These are phyloP conservation scores for Rugalucina vietnamica DNA, from an alignment of 2,888 invertebrate genomes.

Conservation along the genomic window DNA sequence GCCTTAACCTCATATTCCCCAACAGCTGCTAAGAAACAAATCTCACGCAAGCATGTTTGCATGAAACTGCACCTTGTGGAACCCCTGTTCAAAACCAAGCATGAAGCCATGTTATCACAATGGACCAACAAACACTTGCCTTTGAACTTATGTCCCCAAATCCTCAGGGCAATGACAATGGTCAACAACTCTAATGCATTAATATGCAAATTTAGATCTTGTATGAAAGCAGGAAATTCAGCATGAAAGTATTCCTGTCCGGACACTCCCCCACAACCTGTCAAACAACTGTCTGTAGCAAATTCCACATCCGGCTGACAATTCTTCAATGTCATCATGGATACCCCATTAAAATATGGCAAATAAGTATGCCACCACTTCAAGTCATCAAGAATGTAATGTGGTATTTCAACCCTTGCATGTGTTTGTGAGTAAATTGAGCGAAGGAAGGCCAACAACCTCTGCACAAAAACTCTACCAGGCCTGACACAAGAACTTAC, in stretches of 20 bases:
- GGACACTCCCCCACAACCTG: slow-evolving; percentile 23
- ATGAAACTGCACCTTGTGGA: slow-evolving; percentile 2
- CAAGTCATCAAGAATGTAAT: slow-evolving; percentile 17
- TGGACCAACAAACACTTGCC: neutral
- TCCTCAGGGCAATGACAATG: slow-evolving; percentile 16
- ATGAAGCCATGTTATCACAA: slow-evolving; percentile 14
- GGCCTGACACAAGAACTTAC: slow-evolving; percentile 9
- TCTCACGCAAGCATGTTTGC: slow-evolving; percentile 24
- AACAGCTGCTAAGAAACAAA: slow-evolving; percentile 16
- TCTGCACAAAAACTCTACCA: slow-evolving; percentile 4
- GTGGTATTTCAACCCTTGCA: neutral
- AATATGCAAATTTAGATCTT: neutral
- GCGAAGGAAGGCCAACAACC: slow-evolving; percentile 2
- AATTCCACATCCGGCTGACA: neutral
- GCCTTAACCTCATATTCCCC: slow-evolving; percentile 13
- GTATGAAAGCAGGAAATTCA: slow-evolving; percentile 13
- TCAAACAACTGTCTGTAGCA: slow-evolving; percentile 16
- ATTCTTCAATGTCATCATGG: slow-evolving; percentile 11
- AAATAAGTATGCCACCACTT: slow-evolving; percentile 20
- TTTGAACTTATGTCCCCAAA: slow-evolving; percentile 11
- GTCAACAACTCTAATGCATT: slow-evolving; percentile 26
- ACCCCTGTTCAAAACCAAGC: slow-evolving; percentile 12
- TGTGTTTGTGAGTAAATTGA: neutral
- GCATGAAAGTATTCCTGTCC: slow-evolving; percentile 15
- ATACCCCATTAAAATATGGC: slow-evolving; percentile 14